phyloP scores from a whole-genome alignment of 2,888 invertebrate species.

The Coleophora deauratella region DNA sequence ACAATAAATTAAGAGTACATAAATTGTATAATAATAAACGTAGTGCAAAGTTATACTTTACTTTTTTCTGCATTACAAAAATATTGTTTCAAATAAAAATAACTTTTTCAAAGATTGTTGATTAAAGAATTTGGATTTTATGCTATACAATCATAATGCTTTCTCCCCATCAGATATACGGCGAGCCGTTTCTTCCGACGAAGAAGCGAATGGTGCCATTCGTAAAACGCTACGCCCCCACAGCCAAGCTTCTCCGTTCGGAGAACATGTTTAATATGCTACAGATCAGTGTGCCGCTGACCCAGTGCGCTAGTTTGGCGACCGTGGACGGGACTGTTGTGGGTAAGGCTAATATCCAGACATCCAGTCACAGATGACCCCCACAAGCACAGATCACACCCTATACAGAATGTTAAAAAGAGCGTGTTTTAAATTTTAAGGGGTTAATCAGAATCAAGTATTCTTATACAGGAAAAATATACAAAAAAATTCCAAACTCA shows the following conservation, averaged over 20 bases:
- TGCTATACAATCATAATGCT: neutral
- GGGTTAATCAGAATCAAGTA: no score
- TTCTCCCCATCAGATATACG: slow-evolving; percentile 36
- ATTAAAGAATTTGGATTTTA: neutral
- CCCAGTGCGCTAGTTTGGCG: slow-evolving; percentile 18
- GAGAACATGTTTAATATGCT: slow-evolving; percentile 38
- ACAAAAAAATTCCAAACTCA: no score
- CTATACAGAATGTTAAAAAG: neutral
- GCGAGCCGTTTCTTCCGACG: slow-evolving; percentile 44
- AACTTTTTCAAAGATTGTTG: no score
- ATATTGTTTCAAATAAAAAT: no score
- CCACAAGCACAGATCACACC: neutral
- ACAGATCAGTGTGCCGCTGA: slow-evolving; percentile 21
- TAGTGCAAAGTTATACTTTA: no score
- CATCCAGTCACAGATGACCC: neutral
- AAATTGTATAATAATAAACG: no score
- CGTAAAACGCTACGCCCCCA: slow-evolving; percentile 20
- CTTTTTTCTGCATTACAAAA: no score
- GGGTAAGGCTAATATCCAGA: slow-evolving; percentile 18
- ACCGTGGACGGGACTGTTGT: slow-evolving; percentile 34
- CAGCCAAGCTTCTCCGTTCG: slow-evolving; percentile 21
- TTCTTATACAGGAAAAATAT: neutral
- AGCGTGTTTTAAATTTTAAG: no score
- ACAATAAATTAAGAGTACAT: no score
- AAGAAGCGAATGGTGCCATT: slow-evolving; percentile 28